These are phyloP conservation scores for Cryptus viduatorius DNA, from an alignment of 2,888 invertebrate genomes.

Conservation along the genomic window DNA sequence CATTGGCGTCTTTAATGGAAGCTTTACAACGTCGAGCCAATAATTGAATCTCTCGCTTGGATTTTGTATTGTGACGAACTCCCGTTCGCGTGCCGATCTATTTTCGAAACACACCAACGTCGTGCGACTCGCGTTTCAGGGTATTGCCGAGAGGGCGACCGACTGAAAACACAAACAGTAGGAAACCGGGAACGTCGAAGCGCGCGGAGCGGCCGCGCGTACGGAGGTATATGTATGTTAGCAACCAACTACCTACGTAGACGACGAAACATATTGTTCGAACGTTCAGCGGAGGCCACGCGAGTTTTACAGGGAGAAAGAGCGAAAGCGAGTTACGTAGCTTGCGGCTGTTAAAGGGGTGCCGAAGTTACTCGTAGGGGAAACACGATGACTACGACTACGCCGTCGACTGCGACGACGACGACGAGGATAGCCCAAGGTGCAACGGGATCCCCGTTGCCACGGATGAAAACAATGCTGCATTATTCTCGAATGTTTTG, in stretches of 20 bases:
- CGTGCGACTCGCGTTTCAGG: slow-evolving; percentile 67
- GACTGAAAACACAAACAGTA: slow-evolving; percentile 71
- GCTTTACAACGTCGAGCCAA: no score
- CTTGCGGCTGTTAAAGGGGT: slow-evolving; percentile 39
- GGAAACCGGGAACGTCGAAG: neutral
- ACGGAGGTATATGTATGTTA: neutral
- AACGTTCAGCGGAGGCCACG: slow-evolving; percentile 5
- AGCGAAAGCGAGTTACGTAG: slow-evolving; percentile 8
- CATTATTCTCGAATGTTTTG: slow-evolving; percentile 47
- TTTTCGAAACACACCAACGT: slow-evolving; percentile 67
- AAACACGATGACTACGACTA: slow-evolving; percentile 23
- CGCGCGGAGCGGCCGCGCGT: neutral
- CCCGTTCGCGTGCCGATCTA: slow-evolving; percentile 65
- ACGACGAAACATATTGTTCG: slow-evolving; percentile 50
- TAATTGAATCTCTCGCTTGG: neutral
- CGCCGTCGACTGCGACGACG: slow-evolving; percentile 22
- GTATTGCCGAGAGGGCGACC: slow-evolving; percentile 68
- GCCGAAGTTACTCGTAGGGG: slow-evolving; percentile 21
- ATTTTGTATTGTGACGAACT: slow-evolving; percentile 27
- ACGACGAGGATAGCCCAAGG: slow-evolving; percentile 15
- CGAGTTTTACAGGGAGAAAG: neutral
- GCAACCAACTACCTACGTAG: neutral
- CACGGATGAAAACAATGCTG: slow-evolving; percentile 27
- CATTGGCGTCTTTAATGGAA: no score
- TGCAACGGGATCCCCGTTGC: slow-evolving; percentile 44